Percentiles rank a stretch among this genome's conserved stretches.
phyloP scores from a whole-genome alignment of 2,797 vertebrate species.

The Psittacula echo region DNA sequence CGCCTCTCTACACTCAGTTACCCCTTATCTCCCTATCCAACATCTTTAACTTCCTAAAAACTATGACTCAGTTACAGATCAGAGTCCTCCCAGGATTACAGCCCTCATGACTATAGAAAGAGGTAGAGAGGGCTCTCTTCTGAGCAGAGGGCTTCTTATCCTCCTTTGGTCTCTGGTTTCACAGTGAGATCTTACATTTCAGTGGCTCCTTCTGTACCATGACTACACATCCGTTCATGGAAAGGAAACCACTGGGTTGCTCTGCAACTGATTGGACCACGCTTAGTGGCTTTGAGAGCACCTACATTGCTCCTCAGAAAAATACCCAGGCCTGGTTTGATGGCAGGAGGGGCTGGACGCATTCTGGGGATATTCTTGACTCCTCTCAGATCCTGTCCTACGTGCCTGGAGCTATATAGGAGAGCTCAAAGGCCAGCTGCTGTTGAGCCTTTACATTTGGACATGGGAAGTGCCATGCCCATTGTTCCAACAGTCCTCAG shows the following conservation, averaged over 20 bases:
- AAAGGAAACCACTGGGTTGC: neutral
- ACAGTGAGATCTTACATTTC: neutral
- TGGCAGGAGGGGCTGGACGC: neutral
- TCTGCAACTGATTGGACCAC: neutral
- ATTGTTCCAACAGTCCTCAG: neutral
- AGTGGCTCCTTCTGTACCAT: neutral
- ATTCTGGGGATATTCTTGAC: neutral
- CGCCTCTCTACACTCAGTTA: neutral
- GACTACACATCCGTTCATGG: neutral
- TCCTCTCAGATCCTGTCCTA: neutral
- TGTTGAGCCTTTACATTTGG: accelerated
- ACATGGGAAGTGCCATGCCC: neutral
- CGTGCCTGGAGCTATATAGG: neutral
- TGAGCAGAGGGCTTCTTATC: neutral
- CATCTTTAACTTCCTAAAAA: neutral
- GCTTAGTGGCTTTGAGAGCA: neutral
- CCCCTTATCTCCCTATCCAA: neutral
- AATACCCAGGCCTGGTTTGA: neutral
- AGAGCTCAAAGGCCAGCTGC: neutral
- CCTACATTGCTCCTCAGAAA: neutral
- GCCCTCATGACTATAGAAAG: neutral
- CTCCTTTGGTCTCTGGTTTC: neutral
- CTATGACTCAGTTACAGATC: neutral
- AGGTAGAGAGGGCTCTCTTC: neutral
- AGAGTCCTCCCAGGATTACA: neutral